Evolutionary conservation across 2,113 vertebrate genomes (phyloP).

Genomic region (Cololabis saira): DNA sequence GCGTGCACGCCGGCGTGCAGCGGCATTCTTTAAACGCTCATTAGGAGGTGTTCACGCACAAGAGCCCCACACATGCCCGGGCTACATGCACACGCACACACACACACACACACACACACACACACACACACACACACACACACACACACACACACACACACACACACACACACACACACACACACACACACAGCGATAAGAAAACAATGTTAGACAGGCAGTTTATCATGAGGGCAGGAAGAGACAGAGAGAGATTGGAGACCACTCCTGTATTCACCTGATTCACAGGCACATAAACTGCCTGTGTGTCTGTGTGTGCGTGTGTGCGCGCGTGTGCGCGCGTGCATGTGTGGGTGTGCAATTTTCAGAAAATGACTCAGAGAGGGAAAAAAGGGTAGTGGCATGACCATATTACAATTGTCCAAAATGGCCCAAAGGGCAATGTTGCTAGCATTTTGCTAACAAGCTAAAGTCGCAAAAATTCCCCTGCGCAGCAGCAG

Average conservation of each 20-base stretch:
- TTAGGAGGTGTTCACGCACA: constrained; percentile 25
- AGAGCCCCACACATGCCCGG: constrained; percentile 1
- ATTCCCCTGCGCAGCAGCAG: too few relatives aligned
- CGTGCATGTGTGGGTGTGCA: constrained; percentile 16
- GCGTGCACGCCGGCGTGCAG: not conserved
- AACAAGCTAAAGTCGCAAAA: too few relatives aligned
- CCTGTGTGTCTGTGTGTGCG: constrained; percentile 21
- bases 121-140: constrained; percentile 8
- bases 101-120: constrained; percentile 25
- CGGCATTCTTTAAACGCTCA: constrained; percentile 21
- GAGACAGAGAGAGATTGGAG: constrained; percentile 75
- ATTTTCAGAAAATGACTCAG: constrained; percentile 54
- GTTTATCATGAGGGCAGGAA: constrained; percentile 75
- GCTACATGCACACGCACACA: constrained; percentile 24
- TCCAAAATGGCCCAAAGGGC: too few relatives aligned
- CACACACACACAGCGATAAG: constrained; percentile 49
- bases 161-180: too few relatives aligned
- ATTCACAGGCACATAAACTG: constrained; percentile 52
- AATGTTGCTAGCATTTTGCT: too few relatives aligned
- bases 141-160: constrained; percentile 18
- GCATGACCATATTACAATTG: too few relatives aligned
- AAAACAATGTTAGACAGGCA: constrained; percentile 77
- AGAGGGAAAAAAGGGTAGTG: constrained; percentile 15
- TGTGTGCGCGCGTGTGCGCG: constrained; percentile 22
- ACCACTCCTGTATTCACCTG: constrained; percentile 49